Evolutionary conservation across 2,113 vertebrate genomes (phyloP), one percentile per base, ranked within the genome.

Genomic region (Ammospiza caudacuta): DNA sequence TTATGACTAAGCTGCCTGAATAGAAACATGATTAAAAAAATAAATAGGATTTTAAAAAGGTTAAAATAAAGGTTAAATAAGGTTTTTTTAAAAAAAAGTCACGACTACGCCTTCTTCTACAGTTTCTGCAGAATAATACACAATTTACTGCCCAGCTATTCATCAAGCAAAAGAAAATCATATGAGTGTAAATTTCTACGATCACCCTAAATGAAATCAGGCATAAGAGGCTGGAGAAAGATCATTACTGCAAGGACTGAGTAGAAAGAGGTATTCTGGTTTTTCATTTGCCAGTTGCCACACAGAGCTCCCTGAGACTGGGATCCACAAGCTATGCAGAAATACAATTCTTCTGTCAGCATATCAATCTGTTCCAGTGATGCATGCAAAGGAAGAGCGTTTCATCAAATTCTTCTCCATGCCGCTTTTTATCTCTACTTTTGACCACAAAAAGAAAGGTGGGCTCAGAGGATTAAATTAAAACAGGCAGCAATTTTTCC

Each of bases 191-290:
- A 19, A 85, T 74, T 21, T 68, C 55, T 57, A 59, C 78, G n/a
- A 54, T 18, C 29, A 2, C 16, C 33, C 23, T 66, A 83, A 78
- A 47, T 51, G 41, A 80, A 69, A 90, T 31, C 61, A 92, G 43
- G n/a, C 18, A 46, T 1, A 51, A 74, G 87, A 95, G 93, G 52
- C 47, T 87, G 94, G 39, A 95, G 82, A 86, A 78, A 95, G 33
- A 21, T 20, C 49, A 57, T 37, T 87, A 49, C 22, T 74, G 62
- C 75, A 92, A 84, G 61, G 81, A 62, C 44, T 72, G 28, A 3
- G 15, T 46, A 11, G 37, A 74, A 13, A 57, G 39, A 75, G 17
- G 8, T n/a, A 41, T 46, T 58, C 7, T 57, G 9, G 4, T 64
- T 81, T 39, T 82, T 44, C 31, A 44, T 64, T 89, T 93, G 43